Base-by-base conservation (phyloP, 2,797 vertebrate genomes). In the Petrocephalus schoutedeni region DNA sequence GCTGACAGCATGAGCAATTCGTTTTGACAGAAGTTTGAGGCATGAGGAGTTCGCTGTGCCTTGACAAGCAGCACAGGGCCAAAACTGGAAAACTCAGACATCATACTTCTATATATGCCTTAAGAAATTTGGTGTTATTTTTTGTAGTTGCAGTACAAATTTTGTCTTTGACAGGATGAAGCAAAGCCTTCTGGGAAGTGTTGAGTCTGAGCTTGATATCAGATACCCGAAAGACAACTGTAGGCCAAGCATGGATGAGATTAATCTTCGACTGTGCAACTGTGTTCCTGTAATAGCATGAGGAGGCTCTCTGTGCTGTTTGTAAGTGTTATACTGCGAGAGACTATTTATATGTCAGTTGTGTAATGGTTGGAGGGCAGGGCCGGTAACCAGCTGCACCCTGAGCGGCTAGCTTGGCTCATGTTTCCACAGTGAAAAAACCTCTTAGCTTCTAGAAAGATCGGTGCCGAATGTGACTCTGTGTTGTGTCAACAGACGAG, bases 301-400 rank as follows among this genome's bases (percentile, higher is more conserved):
- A 77, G 71, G 71, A 49, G 41, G 19, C 71, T 0, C 41, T 45
- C 71, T 77, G 36, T 77, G 36, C 16, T 77, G 71, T 77, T 45
- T 77, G 7, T 45, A 77, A 77, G 36, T 77, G 16, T 45, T 41
- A 77, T 77, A 36, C 71, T 49, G 6, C 28, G 41, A 49, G 71
- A 74, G 36, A 45, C 32, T 77, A 77, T 77, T 77, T 77, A 77
- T 77, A 77, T 49, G 45, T 28, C 71, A 77, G 14, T 71, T 71
- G 64, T 71, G 64, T 36, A 71, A 71, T 71, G 64, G 64, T 71
- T 71, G 14, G 64, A 71, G 64, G 64, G 64, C 64, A 71, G 64
- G 64, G 64, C 64, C 32, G 64, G 64, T 71, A 71, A 71, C 64
- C 64, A 71, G 64, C 32, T 71, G 64, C 71, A 49, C 41, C 71